phyloP scores from a whole-genome alignment of 2,113 vertebrate species.

The Heterocephalus glaber region DNA sequence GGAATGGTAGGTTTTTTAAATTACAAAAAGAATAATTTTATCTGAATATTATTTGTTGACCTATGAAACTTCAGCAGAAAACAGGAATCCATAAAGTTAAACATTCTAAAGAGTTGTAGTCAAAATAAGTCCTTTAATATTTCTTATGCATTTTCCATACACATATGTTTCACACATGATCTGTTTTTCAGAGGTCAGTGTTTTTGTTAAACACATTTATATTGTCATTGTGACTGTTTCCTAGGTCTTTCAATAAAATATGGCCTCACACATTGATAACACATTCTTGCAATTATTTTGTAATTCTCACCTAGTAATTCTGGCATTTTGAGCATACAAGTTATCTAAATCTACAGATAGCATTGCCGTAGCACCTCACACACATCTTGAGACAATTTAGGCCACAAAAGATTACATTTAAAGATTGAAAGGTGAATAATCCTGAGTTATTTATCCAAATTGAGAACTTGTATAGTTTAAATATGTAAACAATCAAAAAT shows the following conservation, averaged over 20 bases:
- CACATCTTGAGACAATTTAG: conserved; percentile 8
- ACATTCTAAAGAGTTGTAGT: neutral
- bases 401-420: neutral
- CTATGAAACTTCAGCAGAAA: neutral
- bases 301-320: neutral
- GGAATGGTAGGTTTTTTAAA: neutral
- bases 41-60: neutral
- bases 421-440: conserved; percentile 46
- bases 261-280: conserved; percentile 27
- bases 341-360: neutral
- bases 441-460: neutral
- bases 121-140: conserved; percentile 1
- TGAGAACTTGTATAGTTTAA: neutral
- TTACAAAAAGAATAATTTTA: neutral
- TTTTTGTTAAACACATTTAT: conserved; percentile 3
- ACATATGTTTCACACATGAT: conserved; percentile 23
- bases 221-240: conserved; percentile 24
- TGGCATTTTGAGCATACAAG: conserved; percentile 37
- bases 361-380: neutral
- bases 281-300: neutral
- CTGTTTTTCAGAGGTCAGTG: neutral
- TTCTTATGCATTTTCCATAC: neutral
- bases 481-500: neutral
- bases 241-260: conserved; percentile 38
- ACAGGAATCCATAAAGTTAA: neutral